phyloP scores from a whole-genome alignment of 2,797 vertebrate genomes.

The Pangasius mekongensis region DNA sequence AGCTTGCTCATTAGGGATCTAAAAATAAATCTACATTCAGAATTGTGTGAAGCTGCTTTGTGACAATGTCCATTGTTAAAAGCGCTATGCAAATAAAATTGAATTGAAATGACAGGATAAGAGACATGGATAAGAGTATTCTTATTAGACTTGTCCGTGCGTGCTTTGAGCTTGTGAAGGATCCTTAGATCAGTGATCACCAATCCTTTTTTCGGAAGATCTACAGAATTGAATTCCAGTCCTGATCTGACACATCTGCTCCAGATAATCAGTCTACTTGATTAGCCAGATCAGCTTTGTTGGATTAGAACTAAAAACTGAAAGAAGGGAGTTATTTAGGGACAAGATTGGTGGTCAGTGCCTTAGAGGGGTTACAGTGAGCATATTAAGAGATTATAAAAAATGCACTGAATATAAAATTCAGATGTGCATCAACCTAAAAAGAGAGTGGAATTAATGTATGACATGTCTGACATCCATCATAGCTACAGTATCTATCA shows the following conservation, averaged over 20 bases:
- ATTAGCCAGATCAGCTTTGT: not conserved
- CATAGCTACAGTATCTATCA: slow-evolving; percentile 4
- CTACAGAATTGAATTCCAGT: slow-evolving; percentile 4
- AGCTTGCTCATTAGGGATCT: not conserved
- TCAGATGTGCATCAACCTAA: not conserved
- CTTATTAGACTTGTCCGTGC: slow-evolving; percentile 72
- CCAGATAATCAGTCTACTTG: slow-evolving; percentile 15
- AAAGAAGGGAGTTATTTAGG: slow-evolving; percentile 2
- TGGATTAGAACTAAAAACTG: slow-evolving; percentile 18
- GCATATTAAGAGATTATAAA: slow-evolving; percentile 67
- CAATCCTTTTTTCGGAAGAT: not conserved
- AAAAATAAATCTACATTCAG: not conserved
- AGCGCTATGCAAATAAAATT: not conserved
- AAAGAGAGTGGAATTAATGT: slow-evolving; percentile 3
- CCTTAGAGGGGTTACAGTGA: slow-evolving; percentile 74
- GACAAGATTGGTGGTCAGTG: slow-evolving; percentile 23
- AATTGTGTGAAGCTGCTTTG: not conserved
- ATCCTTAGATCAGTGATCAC: slow-evolving; percentile 59
- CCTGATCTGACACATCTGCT: not conserved
- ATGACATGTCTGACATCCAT: slow-evolving; percentile 36
- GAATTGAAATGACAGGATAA: not conserved
- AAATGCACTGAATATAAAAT: slow-evolving; percentile 65
- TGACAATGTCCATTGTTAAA: not conserved
- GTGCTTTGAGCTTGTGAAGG: slow-evolving; percentile 56
- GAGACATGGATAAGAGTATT: slow-evolving; percentile 52